These are phyloP conservation scores for Microcebus griseorufus DNA, from an alignment of 2,113 vertebrate genomes.

Conservation along the genomic window DNA sequence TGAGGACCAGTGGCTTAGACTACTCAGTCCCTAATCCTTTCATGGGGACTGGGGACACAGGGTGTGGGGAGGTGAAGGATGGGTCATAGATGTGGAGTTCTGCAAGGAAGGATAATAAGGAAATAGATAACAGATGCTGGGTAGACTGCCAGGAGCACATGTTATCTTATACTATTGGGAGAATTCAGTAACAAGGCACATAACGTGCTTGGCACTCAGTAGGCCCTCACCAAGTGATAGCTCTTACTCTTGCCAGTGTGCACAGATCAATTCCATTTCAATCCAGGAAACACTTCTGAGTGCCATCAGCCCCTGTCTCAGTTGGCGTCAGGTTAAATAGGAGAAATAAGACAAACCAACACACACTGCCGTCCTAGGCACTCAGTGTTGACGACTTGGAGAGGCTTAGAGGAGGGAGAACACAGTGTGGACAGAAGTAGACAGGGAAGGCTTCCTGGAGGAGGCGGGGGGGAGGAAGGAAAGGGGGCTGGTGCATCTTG, in stretches of 20 bases:
- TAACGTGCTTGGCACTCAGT: background rate
- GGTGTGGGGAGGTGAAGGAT: background rate
- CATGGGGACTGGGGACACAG: background rate
- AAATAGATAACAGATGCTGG: background rate
- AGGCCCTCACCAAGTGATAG: background rate
- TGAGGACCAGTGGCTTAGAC: background rate
- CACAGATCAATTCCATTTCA: background rate
- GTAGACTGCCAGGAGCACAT: background rate
- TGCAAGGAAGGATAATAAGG: background rate
- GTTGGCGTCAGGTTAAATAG: background rate
- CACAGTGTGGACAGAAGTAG: background rate
- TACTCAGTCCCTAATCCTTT: background rate
- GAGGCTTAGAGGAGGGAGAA: background rate
- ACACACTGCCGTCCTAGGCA: background rate
- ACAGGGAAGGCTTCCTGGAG: conserved; percentile 23
- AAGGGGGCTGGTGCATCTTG: background rate
- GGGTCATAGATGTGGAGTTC: background rate
- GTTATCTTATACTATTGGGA: background rate
- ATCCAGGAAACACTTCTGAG: background rate
- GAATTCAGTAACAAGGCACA: background rate
- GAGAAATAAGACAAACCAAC: background rate
- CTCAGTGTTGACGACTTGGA: background rate
- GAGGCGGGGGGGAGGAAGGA: background rate
- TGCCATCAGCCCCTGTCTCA: background rate
- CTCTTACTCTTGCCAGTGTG: background rate